Conservation (phyloP, 1,140 invertebrate species). For the Gryon sp. region DNA sequence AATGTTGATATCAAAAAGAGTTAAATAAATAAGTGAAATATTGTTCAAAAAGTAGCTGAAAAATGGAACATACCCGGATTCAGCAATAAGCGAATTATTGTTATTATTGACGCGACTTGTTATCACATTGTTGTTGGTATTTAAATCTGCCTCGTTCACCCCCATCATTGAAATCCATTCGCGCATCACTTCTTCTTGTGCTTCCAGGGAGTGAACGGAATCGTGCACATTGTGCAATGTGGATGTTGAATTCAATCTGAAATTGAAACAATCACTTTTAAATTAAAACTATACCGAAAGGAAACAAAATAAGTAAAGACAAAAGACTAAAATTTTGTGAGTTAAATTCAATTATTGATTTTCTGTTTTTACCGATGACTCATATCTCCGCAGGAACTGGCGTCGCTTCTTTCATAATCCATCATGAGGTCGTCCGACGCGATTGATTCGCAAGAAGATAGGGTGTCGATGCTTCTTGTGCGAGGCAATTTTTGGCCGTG, state of each 20-base stretch:
- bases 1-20: constrained; percentile 19
- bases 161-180: constrained; percentile 80
- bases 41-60: constrained; percentile 18
- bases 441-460: constrained; percentile 88
- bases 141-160: constrained; percentile 73
- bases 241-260: constrained; percentile 76
- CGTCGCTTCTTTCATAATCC: constrained; percentile 87
- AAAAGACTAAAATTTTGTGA: too few relatives aligned
- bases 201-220: constrained; percentile 78
- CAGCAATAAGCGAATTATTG: constrained; percentile 70
- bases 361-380: constrained; percentile 81
- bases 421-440: constrained; percentile 91
- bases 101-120: constrained; percentile 68
- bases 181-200: constrained; percentile 80
- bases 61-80: constrained; percentile 75
- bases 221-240: constrained; percentile 79
- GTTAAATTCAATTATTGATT: constrained; percentile 22
- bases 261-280: constrained; percentile 58
- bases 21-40: constrained; percentile 1
- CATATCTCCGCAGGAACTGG: constrained; percentile 84
- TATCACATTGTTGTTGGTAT: constrained; percentile 74
- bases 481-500: constrained; percentile 78
- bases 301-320: too few relatives aligned
- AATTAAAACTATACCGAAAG: too few relatives aligned
- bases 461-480: constrained; percentile 85